phyloP scores from a whole-genome alignment of 1,140 invertebrate species.

The Mylabris phalerata region DNA sequence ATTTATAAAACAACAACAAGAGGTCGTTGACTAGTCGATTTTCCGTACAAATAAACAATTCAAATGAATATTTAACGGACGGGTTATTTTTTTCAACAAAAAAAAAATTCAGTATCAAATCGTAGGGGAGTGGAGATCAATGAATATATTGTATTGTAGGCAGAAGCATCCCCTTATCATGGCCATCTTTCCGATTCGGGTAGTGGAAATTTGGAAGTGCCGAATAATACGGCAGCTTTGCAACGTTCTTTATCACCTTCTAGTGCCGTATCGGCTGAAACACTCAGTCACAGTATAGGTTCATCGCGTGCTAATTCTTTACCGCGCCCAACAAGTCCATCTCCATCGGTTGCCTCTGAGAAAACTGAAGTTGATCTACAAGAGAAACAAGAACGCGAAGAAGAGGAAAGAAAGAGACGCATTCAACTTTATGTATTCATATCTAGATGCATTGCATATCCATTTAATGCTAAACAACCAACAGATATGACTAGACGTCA shows the following conservation, averaged over 20 bases:
- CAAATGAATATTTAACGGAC: too few species aligned
- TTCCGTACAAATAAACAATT: too few species aligned
- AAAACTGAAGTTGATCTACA: slow-evolving; percentile 62
- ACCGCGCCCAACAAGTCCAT: slow-evolving; percentile 72
- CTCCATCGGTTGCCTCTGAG: slow-evolving; percentile 73
- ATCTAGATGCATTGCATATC: slow-evolving; percentile 95
- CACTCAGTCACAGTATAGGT: slow-evolving; percentile 47
- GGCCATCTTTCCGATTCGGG: slow-evolving; percentile 31
- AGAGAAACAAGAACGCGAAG: slow-evolving; percentile 82
- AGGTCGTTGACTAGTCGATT: too few species aligned
- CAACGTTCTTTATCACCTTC: slow-evolving; percentile 52
- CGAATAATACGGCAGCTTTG: slow-evolving; percentile 42
- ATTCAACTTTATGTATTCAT: slow-evolving; percentile 98
- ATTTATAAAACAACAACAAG: too few species aligned
- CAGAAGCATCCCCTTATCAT: slow-evolving; percentile 34
- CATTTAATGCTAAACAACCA: slow-evolving; percentile 98
- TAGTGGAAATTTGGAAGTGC: slow-evolving; percentile 43
- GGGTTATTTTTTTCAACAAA: too few species aligned
- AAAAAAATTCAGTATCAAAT: too few species aligned
- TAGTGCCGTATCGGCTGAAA: slow-evolving; percentile 58
- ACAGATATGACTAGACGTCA: slow-evolving; percentile 93
- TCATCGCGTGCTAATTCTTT: slow-evolving; percentile 54
- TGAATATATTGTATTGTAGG: slow-evolving; percentile 16
- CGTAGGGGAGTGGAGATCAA: too few species aligned
- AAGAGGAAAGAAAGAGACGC: slow-evolving; percentile 85